Base-by-base conservation (phyloP, 2,797 vertebrate species). In the Enteromius unitaeniatus region DNA sequence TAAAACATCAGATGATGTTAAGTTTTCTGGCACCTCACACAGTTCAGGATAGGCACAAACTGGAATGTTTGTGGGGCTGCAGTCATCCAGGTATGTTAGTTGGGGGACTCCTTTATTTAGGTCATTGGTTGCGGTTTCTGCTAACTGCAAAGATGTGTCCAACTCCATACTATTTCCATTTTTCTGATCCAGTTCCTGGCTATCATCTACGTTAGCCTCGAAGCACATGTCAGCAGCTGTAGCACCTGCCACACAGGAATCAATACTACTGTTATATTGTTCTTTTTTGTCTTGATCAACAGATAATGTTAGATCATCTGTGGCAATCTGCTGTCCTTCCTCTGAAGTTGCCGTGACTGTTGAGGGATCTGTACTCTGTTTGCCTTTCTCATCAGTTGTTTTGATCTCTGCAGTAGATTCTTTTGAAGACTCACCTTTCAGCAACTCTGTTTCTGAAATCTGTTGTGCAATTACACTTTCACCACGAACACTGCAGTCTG, bases 61-160 rank as follows among this genome's bases (percentile, higher is more conserved):
- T n/a, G 95, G 95, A 82, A 96, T 96, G 83, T 96, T 96, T 89
- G 94, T 96, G 67, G 90, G 93, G 81, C 92, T 95, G 55, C 93
- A 92, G 82, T 88, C 90, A 1, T 96, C 95, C 28, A 93, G 92
- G 49, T 92, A 91, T 73, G 94, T 93, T 69, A 95, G 88, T 84
- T 94, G 89, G 84, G 92, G 93, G 60, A 95, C 93, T 53, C 95
- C 95, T 88, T 96, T 96, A 90, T 96, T 96, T 31, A 96, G 91
- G 86, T 96, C 95, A 91, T 96, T 96, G 68, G 95, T 96, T 60
- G 92, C 93, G 47, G 91, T 88, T 75, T 90, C 85, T 69, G 90
- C 88, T 62, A 91, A 84, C 80, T 89, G 90, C 45, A 88, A n/a
- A 40, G 89, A 87, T 7, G 86, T 69, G 75, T 86, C 87, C 31